A percentile compares a stretch with the other conserved stretches of the same genome.
phyloP scores from a whole-genome alignment of 2,113 vertebrate genomes.

The Chinchilla lanigera region DNA sequence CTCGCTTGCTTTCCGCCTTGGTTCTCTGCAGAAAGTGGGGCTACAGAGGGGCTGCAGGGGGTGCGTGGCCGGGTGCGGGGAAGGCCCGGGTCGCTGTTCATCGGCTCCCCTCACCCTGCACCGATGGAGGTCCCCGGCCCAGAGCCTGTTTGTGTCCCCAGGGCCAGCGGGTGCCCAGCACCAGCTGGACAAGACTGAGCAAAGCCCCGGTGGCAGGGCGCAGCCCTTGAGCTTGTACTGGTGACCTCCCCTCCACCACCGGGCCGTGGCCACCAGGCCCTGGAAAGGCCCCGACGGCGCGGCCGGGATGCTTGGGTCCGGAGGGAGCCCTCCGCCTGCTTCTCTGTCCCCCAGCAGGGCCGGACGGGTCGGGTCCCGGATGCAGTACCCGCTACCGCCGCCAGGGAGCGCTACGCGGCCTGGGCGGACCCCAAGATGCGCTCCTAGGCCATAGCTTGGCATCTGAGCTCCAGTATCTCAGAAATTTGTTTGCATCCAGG shows the following conservation, averaged over 20 bases:
- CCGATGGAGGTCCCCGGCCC: neutral
- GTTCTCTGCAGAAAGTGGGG: neutral
- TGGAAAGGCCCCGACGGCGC: neutral
- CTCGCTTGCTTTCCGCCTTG: neutral
- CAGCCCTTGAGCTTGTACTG: neutral
- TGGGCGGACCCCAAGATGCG: fast-evolving
- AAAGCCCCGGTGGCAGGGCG: neutral
- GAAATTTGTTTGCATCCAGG: neutral
- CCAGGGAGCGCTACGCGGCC: neutral
- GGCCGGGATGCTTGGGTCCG: neutral
- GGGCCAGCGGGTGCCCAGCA: neutral
- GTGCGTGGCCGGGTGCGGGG: neutral
- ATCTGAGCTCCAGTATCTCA: neutral
- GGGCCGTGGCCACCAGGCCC: neutral
- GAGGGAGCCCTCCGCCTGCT: neutral
- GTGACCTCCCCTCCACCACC: neutral
- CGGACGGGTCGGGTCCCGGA: neutral
- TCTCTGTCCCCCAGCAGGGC: neutral
- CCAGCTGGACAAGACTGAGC: neutral
- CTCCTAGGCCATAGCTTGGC: neutral
- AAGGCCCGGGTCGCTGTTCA: neutral
- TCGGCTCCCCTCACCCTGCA: neutral
- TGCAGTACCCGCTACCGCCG: neutral
- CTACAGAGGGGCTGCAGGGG: neutral
- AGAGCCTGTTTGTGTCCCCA: neutral